These are phyloP conservation scores for Pontoporia blainvillei DNA, from an alignment of 2,113 vertebrate species.

Conservation along the genomic window DNA sequence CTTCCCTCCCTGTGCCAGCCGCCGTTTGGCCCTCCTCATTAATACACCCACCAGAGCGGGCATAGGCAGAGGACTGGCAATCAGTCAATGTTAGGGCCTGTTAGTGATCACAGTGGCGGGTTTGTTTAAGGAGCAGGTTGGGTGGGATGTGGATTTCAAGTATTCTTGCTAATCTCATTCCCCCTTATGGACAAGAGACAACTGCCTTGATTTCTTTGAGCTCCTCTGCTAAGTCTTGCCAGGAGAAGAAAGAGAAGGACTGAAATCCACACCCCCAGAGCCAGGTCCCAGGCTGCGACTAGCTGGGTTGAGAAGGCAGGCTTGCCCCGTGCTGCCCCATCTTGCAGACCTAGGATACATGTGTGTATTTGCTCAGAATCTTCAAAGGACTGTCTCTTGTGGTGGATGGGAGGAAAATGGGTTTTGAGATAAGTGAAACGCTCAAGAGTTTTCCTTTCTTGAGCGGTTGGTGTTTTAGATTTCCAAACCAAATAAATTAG, in stretches of 20 bases:
- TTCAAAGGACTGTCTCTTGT: not conserved
- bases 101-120: not conserved
- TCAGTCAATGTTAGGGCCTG: not conserved
- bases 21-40: not conserved
- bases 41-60: not conserved
- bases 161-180: not conserved
- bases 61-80: accelerated
- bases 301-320: not conserved
- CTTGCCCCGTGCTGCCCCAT: accelerated
- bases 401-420: not conserved
- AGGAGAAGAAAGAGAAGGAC: not conserved
- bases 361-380: too few relatives aligned
- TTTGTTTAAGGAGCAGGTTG: not conserved
- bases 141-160: not conserved
- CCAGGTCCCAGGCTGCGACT: not conserved
- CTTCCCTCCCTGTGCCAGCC: not conserved
- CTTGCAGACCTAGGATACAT: not conserved
- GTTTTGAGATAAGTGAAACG: not conserved
- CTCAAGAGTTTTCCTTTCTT: not conserved
- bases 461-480: not conserved
- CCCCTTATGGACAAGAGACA: not conserved
- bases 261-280: not conserved
- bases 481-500: not conserved
- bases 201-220: not conserved
- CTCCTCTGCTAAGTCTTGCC: not conserved